Conservation (phyloP, 2,113 vertebrate genomes). For the Lophura nycthemera region DNA sequence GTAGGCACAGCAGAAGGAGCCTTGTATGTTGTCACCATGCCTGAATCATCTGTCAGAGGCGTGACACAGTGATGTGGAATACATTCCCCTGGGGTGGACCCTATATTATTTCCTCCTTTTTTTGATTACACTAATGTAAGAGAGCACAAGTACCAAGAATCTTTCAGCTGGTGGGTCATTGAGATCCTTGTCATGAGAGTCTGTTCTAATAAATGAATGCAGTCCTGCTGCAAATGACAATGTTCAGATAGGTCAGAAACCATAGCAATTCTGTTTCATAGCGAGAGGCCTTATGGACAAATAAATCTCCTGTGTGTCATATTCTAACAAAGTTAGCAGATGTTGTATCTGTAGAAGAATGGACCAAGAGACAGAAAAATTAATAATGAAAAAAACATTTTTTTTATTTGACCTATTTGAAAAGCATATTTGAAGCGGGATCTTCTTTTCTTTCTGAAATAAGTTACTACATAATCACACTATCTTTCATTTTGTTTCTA, state of each 20-base stretch:
- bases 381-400: not conserved
- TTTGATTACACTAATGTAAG: not conserved
- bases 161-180: not conserved
- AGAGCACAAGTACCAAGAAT: not conserved
- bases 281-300: not conserved
- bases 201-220: not conserved
- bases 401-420: not conserved
- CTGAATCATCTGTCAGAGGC: not conserved
- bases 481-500: not conserved
- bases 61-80: not conserved
- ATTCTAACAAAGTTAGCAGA: conserved; percentile 19
- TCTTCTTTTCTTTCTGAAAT: not conserved
- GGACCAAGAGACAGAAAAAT: conserved; percentile 9
- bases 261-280: not conserved
- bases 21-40: not conserved
- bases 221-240: not conserved
- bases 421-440: not conserved
- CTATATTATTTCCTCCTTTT: not conserved
- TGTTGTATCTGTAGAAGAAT: conserved; percentile 29
- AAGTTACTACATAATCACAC: not conserved
- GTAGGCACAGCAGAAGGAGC: not conserved
- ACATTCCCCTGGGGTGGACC: not conserved
- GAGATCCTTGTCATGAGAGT: not conserved
- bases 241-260: conserved; percentile 4
- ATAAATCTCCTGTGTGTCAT: not conserved